Percentiles rank a stretch among this genome's conserved stretches.
Evolutionary conservation across 2,797 vertebrate species (phyloP).

Genomic region (Syncerus caffer): DNA sequence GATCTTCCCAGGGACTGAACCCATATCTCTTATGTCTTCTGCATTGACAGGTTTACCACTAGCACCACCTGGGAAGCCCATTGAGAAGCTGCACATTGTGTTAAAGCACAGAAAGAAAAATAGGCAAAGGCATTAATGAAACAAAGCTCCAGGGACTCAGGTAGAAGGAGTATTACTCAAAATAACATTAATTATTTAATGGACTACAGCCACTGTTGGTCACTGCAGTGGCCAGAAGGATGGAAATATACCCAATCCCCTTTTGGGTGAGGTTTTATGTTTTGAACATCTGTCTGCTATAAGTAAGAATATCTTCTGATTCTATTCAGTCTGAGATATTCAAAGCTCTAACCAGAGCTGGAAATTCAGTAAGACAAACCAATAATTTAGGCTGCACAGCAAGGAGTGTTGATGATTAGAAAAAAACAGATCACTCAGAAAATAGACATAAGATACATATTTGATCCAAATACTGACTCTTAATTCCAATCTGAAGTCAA

Average conservation of each 20-base stretch:
- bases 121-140: conserved; percentile 27
- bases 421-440: neutral
- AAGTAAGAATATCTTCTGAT: conserved; percentile 69
- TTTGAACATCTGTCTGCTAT: conserved; percentile 75
- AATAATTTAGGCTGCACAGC: neutral
- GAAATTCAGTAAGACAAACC: neutral
- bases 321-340: conserved; percentile 51
- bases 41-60: neutral
- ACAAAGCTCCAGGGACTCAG: conserved; percentile 51
- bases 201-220: conserved; percentile 67
- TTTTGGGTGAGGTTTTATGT: conserved; percentile 44
- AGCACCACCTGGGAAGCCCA: neutral
- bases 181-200: conserved; percentile 75
- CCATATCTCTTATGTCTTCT: neutral
- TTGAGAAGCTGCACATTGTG: neutral
- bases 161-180: conserved; percentile 62
- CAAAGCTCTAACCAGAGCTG: neutral
- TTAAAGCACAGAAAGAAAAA: conserved; percentile 49
- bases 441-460: neutral
- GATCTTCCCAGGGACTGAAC: neutral
- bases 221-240: conserved; percentile 75
- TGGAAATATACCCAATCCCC: conserved; percentile 15
- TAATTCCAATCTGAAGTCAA: neutral
- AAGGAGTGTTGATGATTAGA: neutral
- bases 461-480: neutral